phyloP scores from a whole-genome alignment of 2,113 vertebrate species.

The Aegithalos caudatus region DNA sequence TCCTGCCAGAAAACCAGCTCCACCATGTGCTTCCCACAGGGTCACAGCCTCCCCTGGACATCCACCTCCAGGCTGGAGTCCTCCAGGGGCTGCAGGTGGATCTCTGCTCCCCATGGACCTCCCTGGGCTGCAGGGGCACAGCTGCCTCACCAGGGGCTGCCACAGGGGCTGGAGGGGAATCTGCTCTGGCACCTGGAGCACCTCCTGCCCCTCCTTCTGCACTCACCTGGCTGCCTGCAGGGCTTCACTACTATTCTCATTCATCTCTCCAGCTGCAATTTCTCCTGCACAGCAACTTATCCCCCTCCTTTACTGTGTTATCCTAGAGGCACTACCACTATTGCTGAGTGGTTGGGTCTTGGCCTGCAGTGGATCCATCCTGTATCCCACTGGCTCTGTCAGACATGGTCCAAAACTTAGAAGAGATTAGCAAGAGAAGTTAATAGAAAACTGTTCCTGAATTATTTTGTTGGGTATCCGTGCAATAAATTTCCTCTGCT shows the following conservation, averaged over 20 bases:
- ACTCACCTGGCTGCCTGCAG: not conserved
- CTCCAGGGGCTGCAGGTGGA: not conserved
- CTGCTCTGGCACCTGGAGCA: no score
- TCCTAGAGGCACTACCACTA: not conserved
- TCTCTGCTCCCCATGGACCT: not conserved
- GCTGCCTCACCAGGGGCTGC: not conserved
- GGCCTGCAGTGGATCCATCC: not conserved
- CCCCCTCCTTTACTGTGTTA: not conserved
- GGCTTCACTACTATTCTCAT: not conserved
- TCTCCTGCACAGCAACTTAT: not conserved
- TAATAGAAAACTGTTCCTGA: not conserved
- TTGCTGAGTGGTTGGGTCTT: fast-evolving
- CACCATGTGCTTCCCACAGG: not conserved
- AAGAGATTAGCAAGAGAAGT: not conserved
- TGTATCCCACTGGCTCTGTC: not conserved
- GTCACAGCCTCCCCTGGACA: no score
- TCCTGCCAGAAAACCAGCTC: not conserved
- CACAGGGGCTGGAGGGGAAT: not conserved
- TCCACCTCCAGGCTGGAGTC: no score
- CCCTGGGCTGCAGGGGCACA: not conserved
- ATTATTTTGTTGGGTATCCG: not conserved
- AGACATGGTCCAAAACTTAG: fast-evolving
- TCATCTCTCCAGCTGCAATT: not conserved
- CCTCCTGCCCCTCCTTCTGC: not conserved
- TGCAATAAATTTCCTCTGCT: not conserved